Conservation (phyloP, 1,140 invertebrate genomes). For the Sesamia nonagrioides region DNA sequence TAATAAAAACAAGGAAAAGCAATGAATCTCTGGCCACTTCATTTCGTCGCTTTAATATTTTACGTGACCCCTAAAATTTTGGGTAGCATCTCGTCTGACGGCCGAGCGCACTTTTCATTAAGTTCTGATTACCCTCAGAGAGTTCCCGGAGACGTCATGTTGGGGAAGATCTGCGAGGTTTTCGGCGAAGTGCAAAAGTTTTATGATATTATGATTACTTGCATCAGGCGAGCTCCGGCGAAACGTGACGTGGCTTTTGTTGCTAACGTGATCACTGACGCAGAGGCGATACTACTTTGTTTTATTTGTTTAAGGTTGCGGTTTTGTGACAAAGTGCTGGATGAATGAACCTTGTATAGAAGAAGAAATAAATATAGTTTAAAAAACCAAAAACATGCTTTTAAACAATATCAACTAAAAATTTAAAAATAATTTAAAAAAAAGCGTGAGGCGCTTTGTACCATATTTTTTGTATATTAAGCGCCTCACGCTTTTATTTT, state of each 20-base stretch:
- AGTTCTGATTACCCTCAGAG: slow-evolving; percentile 83
- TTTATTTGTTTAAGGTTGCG: neutral
- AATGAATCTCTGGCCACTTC: slow-evolving; percentile 86
- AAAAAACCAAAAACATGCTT: too few relatives aligned
- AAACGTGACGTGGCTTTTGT: slow-evolving; percentile 62
- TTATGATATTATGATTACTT: slow-evolving; percentile 86
- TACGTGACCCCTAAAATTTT: slow-evolving; percentile 87
- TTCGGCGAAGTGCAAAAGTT: slow-evolving; percentile 84
- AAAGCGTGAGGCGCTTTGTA: too few relatives aligned
- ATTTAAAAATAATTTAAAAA: too few relatives aligned
- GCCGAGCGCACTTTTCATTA: slow-evolving; percentile 84
- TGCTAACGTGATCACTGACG: slow-evolving; percentile 36
- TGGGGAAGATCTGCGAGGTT: slow-evolving; percentile 75
- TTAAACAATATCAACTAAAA: too few relatives aligned
- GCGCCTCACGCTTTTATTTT: too few relatives aligned
- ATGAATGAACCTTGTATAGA: neutral
- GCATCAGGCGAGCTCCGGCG: slow-evolving; percentile 69
- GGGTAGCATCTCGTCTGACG: slow-evolving; percentile 72
- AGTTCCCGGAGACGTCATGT: slow-evolving; percentile 72
- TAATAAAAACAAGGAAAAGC: slow-evolving; percentile 87
- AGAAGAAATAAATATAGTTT: too few relatives aligned
- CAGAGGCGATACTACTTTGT: slow-evolving; percentile 54
- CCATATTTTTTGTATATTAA: too few relatives aligned
- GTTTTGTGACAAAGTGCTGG: slow-evolving; percentile 17
- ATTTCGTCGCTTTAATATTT: slow-evolving; percentile 86